Conservation (phyloP, 1,140 invertebrate genomes). For the Papilio glaucus region DNA sequence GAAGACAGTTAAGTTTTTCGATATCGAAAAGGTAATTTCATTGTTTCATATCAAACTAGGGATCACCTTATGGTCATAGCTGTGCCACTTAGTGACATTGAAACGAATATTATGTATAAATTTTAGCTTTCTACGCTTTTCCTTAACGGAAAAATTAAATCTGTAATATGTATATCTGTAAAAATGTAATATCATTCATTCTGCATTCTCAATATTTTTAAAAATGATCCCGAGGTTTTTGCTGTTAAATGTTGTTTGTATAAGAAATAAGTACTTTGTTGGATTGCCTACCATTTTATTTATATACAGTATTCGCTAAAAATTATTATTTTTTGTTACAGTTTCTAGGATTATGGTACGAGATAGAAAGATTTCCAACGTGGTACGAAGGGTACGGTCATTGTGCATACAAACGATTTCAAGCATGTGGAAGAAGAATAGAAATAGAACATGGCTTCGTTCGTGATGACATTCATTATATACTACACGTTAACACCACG, state of each 20-base stretch:
- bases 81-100: no score
- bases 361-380: constrained; percentile 64
- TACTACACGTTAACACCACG: constrained; percentile 65
- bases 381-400: constrained; percentile 66
- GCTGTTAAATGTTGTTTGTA: no score
- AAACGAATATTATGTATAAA: no score
- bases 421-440: constrained; percentile 59
- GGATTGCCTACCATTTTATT: no score
- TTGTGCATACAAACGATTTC: constrained; percentile 64
- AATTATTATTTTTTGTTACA: constrained; percentile 43
- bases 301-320: no score
- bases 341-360: constrained; percentile 75
- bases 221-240: no score
- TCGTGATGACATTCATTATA: constrained; percentile 56
- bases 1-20: constrained; percentile 63
- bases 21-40: constrained; percentile 64
- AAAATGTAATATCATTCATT: no score
- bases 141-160: no score
- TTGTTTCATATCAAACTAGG: background rate
- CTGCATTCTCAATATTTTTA: no score
- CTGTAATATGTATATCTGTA: no score
- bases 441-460: constrained; percentile 66
- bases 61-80: background rate
- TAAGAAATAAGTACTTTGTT: no score
- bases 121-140: no score